phyloP scores from a whole-genome alignment of 2,888 invertebrate species.

The Drosophila neoperkinsi region DNA sequence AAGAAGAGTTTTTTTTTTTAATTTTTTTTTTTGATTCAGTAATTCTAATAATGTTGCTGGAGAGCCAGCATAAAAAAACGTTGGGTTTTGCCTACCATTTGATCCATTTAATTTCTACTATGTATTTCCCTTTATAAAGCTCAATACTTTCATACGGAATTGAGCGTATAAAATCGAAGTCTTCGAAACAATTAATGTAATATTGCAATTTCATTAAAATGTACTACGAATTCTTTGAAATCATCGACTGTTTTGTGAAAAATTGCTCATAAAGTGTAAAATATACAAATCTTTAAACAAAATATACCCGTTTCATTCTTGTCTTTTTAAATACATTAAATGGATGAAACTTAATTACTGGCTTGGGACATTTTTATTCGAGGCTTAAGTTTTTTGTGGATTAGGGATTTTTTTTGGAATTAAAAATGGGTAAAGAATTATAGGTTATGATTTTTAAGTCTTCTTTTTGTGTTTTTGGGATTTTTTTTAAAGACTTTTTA shows the following conservation, averaged over 20 bases:
- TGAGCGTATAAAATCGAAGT: constrained; percentile 61
- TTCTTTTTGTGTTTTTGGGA: constrained; percentile 38
- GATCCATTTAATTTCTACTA: constrained; percentile 58
- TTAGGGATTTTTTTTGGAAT: constrained; percentile 53
- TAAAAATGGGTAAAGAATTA: constrained; percentile 63
- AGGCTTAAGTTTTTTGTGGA: constrained; percentile 31
- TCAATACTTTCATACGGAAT: constrained; percentile 51
- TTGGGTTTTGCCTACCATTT: constrained; percentile 54
- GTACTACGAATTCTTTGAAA: constrained; percentile 42
- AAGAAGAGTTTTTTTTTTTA: constrained; percentile 30
- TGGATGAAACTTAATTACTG: constrained; percentile 73
- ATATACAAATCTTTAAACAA: constrained; percentile 65
- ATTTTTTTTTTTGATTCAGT: constrained; percentile 15
- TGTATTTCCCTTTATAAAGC: constrained; percentile 61
- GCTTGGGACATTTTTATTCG: constrained; percentile 26
- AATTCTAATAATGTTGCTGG: constrained; percentile 44
- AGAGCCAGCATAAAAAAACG: constrained; percentile 51
- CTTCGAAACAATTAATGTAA: constrained; percentile 50
- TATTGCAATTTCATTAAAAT: constrained; percentile 51
- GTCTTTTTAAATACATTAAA: constrained; percentile 40
- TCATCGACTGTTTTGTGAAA: constrained; percentile 24
- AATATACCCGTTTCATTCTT: constrained; percentile 72
- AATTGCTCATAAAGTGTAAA: constrained; percentile 62
- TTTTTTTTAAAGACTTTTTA: constrained; percentile 61
- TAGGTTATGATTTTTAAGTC: constrained; percentile 55